These are phyloP conservation scores for Watsonalla cultraria DNA, from an alignment of 2,888 invertebrate species.

Conservation along the genomic window DNA sequence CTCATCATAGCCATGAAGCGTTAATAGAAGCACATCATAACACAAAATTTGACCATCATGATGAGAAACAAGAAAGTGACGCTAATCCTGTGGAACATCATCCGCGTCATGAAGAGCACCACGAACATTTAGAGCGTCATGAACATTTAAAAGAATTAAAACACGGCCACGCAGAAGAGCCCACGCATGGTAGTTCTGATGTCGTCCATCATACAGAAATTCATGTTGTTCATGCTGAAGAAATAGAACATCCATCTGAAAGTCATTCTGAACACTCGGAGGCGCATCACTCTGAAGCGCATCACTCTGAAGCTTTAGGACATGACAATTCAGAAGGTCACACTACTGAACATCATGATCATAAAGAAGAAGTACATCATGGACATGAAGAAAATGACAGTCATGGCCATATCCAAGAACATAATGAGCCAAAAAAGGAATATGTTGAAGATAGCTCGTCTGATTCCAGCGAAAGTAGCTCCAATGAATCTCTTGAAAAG, in stretches of 20 bases:
- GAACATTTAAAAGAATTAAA: slow-evolving; percentile 9
- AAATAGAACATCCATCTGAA: slow-evolving; percentile 11
- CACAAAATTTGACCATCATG: slow-evolving; percentile 1
- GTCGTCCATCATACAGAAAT: slow-evolving; percentile 5
- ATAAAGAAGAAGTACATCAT: background rate
- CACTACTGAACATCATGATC: slow-evolving; percentile 1
- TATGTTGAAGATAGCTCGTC: background rate
- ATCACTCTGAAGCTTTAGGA: slow-evolving; percentile 2
- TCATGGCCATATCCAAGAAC: background rate
- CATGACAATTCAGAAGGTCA: slow-evolving; percentile 4
- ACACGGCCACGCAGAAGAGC: slow-evolving; percentile 11
- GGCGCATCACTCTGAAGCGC: slow-evolving; percentile 2
- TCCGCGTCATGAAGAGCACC: background rate
- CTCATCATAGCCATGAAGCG: slow-evolving; percentile 6
- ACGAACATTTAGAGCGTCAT: background rate
- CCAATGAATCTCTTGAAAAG: background rate
- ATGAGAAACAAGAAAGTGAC: slow-evolving; percentile 1
- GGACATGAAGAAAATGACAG: background rate
- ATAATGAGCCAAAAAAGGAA: background rate
- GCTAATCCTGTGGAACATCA: background rate
- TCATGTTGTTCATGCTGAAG: slow-evolving; percentile 9
- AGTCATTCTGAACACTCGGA: slow-evolving; percentile 12
- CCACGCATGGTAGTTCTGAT: slow-evolving; percentile 1
- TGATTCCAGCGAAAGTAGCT: background rate
- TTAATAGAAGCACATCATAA: slow-evolving; percentile 4